Evolutionary conservation across 53 echinoderm and acorn worm genomes (phyloP).

Genomic region (Henricia sp.): DNA sequence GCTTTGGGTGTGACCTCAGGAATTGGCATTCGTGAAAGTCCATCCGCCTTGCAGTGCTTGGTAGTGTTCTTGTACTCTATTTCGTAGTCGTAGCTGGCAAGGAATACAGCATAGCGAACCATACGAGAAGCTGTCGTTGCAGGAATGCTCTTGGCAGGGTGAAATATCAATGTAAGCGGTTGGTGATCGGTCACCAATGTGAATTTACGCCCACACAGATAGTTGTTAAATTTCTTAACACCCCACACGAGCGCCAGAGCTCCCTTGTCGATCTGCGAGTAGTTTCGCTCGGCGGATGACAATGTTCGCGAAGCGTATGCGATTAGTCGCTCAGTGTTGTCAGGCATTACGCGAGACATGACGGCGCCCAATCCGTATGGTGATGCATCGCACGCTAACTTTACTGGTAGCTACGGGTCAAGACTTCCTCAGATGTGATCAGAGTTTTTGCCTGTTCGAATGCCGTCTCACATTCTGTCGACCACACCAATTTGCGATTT

Average conservation of each 20-base stretch:
- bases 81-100: conserved; percentile 6
- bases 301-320: conserved; percentile 64
- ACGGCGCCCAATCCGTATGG: conserved; percentile 61
- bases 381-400: conserved; percentile 52
- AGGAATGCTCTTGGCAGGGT: conserved; percentile 4
- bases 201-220: conserved; percentile 52
- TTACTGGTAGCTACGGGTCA: conserved; percentile 50
- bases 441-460: conserved; percentile 57
- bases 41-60: no score
- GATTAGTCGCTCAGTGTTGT: conserved; percentile 48
- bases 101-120: background rate
- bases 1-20: no score
- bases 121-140: conserved; percentile 7
- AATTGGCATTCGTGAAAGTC: no score
- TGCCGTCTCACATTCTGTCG: conserved; percentile 36
- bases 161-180: background rate
- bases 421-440: conserved; percentile 45
- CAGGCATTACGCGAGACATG: conserved; percentile 45
- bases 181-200: conserved; percentile 65
- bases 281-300: conserved; percentile 50
- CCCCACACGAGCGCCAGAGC: conserved; percentile 60
- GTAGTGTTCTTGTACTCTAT: no score
- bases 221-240: conserved; percentile 61
- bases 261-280: conserved; percentile 65
- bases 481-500: conserved; percentile 41